Evolutionary conservation across 2,113 vertebrate genomes (phyloP), one percentile per base, ranked within the genome.

Genomic region (Tetraodon nigroviridis): DNA sequence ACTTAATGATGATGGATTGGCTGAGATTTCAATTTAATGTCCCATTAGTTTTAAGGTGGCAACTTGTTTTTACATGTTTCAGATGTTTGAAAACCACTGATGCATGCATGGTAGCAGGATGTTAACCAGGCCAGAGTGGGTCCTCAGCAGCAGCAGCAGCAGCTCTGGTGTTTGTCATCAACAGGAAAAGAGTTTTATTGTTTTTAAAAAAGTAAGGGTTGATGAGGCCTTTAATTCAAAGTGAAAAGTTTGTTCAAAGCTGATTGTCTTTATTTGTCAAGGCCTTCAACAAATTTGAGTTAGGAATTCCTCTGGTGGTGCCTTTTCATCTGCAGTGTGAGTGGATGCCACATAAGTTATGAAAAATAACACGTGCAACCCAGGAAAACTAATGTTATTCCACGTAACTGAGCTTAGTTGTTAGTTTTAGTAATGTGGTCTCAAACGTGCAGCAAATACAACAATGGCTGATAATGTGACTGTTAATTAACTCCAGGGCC

Each of bases 1-100:
- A 46, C 52, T 21, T 76, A 77, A 80, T 62, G 81, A 81, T 85
- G 79, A 85, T 76, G 69, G 73, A 87, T 74, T 79, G 72, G 63
- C 56, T 59, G 61, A 51, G 46, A 61, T 80, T 75, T 70, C 60
- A 67, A 73, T 83, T 37, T 52, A 54, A 82, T 60, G 67, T 83
- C 56, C 81, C 73, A 64, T 82, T 69, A 73, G 80, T 82, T 81
- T 78, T 76, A 69, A 79, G 77, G 69, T 76, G 79, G 69, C 71
- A 81, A 55, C 17, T 64, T 83, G 71, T 78, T 82, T 70, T 70
- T 47, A 21, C 42, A 67, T 17, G 40, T 69, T 72, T 81, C 54
- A 58, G 55, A 54, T 55, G 57, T 69, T 67, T 79, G 61, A 79
- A 79, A 82, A 76, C 52, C 75, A 71, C 70, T 44, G n/a, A 67